phyloP scores from a whole-genome alignment of 2,888 invertebrate species.

The Creontiades dilutus region DNA sequence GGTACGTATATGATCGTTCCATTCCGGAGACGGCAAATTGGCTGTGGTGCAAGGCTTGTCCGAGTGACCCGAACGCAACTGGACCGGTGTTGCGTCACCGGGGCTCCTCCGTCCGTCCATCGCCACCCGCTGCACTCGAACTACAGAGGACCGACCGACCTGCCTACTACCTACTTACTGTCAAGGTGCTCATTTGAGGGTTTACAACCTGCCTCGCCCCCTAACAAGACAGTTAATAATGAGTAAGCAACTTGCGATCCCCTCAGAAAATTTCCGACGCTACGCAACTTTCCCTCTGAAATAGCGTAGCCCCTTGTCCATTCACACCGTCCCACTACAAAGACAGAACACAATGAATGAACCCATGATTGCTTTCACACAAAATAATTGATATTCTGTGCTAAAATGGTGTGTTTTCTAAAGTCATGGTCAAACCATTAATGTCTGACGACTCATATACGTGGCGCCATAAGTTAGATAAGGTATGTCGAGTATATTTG shows the following conservation, averaged over 20 bases:
- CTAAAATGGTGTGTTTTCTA: too few species aligned
- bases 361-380: too few species aligned
- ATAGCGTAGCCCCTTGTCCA: too few species aligned
- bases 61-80: slow-evolving; percentile 15
- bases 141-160: too few species aligned
- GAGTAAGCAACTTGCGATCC: slow-evolving; percentile 9
- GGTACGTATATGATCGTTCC: neutral
- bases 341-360: too few species aligned
- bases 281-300: neutral
- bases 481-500: too few species aligned
- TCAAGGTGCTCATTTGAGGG: neutral
- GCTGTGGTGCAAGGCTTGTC: slow-evolving; percentile 6
- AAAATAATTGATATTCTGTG: too few species aligned
- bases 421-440: too few species aligned
- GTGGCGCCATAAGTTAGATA: too few species aligned
- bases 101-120: neutral
- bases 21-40: slow-evolving; percentile 6
- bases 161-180: neutral
- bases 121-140: neutral
- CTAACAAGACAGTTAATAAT: neutral
- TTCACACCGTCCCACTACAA: too few species aligned
- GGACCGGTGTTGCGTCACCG: slow-evolving; percentile 19
- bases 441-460: too few species aligned
- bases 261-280: neutral
- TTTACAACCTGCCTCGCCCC: neutral